Base-by-base conservation (phyloP, 2,888 invertebrate genomes). In the Limenitis camilla region DNA sequence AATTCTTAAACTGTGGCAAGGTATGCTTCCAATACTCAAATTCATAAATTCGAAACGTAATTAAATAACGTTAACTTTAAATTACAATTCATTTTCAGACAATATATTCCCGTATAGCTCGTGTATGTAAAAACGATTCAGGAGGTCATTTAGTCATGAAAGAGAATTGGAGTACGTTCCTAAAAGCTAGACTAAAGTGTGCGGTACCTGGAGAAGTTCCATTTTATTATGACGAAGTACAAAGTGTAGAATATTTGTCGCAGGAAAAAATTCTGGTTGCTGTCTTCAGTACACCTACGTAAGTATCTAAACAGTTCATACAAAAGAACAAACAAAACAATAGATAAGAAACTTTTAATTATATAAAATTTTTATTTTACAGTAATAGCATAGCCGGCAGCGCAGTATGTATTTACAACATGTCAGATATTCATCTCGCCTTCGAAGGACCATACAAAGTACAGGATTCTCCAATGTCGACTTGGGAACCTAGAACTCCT, bases 1-100 rank as follows among this genome's bases (percentile, higher is more conserved):
- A 98, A 78, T 95, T 94, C 76, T 94, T 96, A 75, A 96, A 96
- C 73, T 97, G 97, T 75, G 97, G 97, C 64, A 96, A 96, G 92
- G 96, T 95, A 59, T 41, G 39, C n/a, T n/a, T n/a, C 3, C 6
- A 28, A 1, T 41, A 4, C 5, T 40, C 29, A 6, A 5, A 1
- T 40, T 40, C 5, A 40, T 6, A 5, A 31, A 10, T 42, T 32
- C 5, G 5, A 11, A n/a, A 32, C 5, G 27, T 39, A 2, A 39
- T 1, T 19, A 11, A 39, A 8, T 27, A 11, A 39, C 8, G 11
- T 19, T 7, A 19, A 10, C 6, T n/a, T 36, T 10, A 9, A 6
- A 5, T n/a, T n/a, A 36, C 10, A 32, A 8, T 10, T 28, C 27
- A 36, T 55, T 77, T 81, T 46, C 79, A 95, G 95, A 92, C 90